A percentile compares a stretch with the other conserved stretches of the same genome.
Conservation (phyloP, 1,140 invertebrate genomes). For the Luehdorfia chinensis region DNA sequence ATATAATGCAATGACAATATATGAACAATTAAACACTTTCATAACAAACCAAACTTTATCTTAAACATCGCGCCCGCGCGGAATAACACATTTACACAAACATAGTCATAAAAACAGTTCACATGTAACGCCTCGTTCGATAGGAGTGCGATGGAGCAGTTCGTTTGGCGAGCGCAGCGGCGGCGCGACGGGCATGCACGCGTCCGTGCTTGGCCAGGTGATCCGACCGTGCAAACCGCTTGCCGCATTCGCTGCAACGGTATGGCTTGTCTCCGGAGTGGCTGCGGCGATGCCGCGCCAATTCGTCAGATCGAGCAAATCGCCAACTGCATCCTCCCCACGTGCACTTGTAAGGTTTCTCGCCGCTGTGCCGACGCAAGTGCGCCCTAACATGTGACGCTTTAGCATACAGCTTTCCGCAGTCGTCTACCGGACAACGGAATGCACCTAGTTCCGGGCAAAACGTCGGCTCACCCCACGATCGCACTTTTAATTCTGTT, state of each 20-base stretch:
- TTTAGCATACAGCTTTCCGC: slow-evolving; percentile 91
- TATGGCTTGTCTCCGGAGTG: slow-evolving; percentile 91
- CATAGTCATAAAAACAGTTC: slow-evolving; percentile 17
- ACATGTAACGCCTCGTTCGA: slow-evolving; percentile 27
- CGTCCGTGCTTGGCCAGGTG: slow-evolving; percentile 94
- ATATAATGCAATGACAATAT: no score
- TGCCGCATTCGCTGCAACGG: slow-evolving; percentile 88
- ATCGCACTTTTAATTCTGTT: slow-evolving; percentile 34
- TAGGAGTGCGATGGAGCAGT: slow-evolving; percentile 21
- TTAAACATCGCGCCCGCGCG: background rate
- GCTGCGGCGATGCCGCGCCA: slow-evolving; percentile 89
- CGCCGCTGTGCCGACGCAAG: slow-evolving; percentile 93
- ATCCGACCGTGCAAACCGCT: slow-evolving; percentile 92
- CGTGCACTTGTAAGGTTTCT: slow-evolving; percentile 94
- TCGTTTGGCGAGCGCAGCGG: slow-evolving; percentile 40
- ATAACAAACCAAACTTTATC: no score
- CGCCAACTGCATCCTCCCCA: slow-evolving; percentile 96
- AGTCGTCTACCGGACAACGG: slow-evolving; percentile 79
- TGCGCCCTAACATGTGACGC: slow-evolving; percentile 96
- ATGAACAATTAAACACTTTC: no score
- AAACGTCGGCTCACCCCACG: slow-evolving; percentile 59
- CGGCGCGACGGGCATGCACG: slow-evolving; percentile 80
- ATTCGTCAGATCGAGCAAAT: slow-evolving; percentile 95
- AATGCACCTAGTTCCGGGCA: slow-evolving; percentile 70
- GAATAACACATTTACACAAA: background rate